Evolutionary conservation across 1,140 invertebrate genomes (phyloP).

Genomic region (Drosophila simulans): DNA sequence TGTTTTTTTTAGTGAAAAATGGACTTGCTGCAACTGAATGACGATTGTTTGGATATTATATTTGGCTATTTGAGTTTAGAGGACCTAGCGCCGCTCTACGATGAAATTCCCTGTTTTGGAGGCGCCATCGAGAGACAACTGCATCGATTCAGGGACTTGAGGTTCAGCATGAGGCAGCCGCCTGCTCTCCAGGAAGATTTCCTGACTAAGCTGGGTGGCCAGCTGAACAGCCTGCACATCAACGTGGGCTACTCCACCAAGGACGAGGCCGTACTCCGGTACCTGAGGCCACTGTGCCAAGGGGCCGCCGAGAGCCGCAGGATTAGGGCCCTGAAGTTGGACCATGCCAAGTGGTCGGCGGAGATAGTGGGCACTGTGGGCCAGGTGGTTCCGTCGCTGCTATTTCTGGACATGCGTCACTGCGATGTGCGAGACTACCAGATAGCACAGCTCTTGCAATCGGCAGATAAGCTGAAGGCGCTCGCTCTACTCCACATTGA

Average conservation of each 20-base stretch:
- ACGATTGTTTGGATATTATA: constrained; percentile 59
- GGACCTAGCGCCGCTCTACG: constrained; percentile 35
- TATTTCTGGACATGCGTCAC: constrained; percentile 50
- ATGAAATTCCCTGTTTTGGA: constrained; percentile 36
- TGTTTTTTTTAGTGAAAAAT: constrained; percentile 9
- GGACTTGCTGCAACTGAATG: constrained; percentile 38
- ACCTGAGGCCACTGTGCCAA: constrained; percentile 30
- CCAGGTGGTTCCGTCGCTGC: constrained; percentile 21
- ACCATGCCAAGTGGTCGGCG: constrained; percentile 36
- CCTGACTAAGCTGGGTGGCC: constrained; percentile 33
- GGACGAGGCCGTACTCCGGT: background rate
- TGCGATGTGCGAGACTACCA: constrained; percentile 46
- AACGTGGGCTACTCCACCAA: constrained; percentile 61
- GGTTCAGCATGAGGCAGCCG: constrained; percentile 56
- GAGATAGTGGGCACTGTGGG: constrained; percentile 29
- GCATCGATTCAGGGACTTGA: constrained; percentile 32
- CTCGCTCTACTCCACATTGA: constrained; percentile 40
- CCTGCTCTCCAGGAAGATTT: constrained; percentile 21
- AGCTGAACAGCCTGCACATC: constrained; percentile 47
- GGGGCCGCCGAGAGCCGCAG: constrained; percentile 39
- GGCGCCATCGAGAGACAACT: constrained; percentile 54
- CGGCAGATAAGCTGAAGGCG: constrained; percentile 33
- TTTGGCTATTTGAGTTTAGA: constrained; percentile 44
- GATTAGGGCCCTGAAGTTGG: constrained; percentile 41
- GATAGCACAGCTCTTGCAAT: constrained; percentile 38